Evolutionary conservation across 1,140 invertebrate species (phyloP).

Genomic region (Liolophura sinensis): DNA sequence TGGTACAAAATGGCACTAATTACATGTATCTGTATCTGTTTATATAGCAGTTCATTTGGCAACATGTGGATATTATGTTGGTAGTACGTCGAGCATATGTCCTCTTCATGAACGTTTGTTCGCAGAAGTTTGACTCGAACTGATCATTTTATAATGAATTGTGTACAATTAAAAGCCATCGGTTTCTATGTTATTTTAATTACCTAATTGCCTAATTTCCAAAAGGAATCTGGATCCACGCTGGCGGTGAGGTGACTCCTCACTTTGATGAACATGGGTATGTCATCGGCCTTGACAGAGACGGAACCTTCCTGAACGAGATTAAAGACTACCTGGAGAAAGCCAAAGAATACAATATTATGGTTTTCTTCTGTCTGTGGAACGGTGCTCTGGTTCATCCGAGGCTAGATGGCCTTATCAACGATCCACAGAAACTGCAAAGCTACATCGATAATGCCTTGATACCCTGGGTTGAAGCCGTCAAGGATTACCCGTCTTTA

Average conservation of each 20-base stretch:
- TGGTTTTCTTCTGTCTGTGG: constrained; percentile 57
- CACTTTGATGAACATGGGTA: constrained; percentile 32
- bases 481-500: constrained; percentile 51
- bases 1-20: too few species aligned
- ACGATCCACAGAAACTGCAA: constrained; percentile 50
- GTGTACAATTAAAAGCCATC: too few species aligned
- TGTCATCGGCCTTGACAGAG: constrained; percentile 30
- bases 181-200: too few species aligned
- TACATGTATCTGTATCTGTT: too few species aligned
- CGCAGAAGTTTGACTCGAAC: too few species aligned
- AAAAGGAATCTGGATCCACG: constrained; percentile 59
- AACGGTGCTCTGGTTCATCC: constrained; percentile 55
- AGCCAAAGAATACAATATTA: constrained; percentile 39
- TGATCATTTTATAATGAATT: too few species aligned
- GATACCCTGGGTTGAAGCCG: constrained; percentile 33
- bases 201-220: too few species aligned
- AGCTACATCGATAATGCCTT: constrained; percentile 56
- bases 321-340: constrained; percentile 27
- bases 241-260: constrained; percentile 55
- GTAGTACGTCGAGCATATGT: too few species aligned
- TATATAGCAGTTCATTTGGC: too few species aligned
- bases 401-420: constrained; percentile 31
- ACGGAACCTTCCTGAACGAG: constrained; percentile 34
- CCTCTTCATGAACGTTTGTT: too few species aligned
- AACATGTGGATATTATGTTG: too few species aligned